These are phyloP conservation scores for Polyploca ridens DNA, from an alignment of 2,888 invertebrate genomes.

Conservation along the genomic window DNA sequence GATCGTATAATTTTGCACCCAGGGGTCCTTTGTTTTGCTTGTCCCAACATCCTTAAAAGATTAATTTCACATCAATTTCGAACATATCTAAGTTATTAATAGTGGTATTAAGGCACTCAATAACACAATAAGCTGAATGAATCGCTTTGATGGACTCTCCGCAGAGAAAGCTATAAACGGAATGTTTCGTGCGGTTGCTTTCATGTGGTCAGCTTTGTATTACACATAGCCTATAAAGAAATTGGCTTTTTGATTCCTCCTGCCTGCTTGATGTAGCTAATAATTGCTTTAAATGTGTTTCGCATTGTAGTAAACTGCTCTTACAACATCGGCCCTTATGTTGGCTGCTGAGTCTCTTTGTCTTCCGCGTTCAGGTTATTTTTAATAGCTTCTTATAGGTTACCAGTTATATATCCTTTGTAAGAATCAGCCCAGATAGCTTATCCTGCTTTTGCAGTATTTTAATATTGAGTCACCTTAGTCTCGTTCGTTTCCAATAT, in stretches of 20 bases:
- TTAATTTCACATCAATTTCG: conserved; percentile 37
- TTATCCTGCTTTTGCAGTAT: neutral
- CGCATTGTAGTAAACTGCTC: neutral
- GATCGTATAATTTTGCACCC: no score
- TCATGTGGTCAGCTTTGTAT: conserved; percentile 61
- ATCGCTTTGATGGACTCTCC: conserved; percentile 41
- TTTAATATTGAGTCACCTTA: neutral
- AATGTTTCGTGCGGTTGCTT: conserved; percentile 59
- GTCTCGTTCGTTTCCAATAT: neutral
- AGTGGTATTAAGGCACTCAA: conserved; percentile 30
- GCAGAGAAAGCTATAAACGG: conserved; percentile 63
- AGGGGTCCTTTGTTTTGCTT: neutral
- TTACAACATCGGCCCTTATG: neutral
- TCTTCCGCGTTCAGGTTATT: neutral
- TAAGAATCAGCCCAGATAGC: neutral
- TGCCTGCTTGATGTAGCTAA: conserved; percentile 21
- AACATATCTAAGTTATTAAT: conserved; percentile 34
- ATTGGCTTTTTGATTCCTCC: conserved; percentile 46
- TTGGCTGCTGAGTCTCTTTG: neutral
- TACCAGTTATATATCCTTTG: no score
- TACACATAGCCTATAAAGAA: conserved; percentile 42
- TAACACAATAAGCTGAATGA: conserved; percentile 42
- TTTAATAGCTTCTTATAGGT: neutral
- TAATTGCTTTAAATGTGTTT: conserved; percentile 6
- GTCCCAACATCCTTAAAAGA: neutral